Percentiles rank a stretch among this genome's conserved stretches.
These are phyloP conservation scores for Odobenus rosmarus DNA, from an alignment of 2,113 vertebrate species.

Conservation along the genomic window DNA sequence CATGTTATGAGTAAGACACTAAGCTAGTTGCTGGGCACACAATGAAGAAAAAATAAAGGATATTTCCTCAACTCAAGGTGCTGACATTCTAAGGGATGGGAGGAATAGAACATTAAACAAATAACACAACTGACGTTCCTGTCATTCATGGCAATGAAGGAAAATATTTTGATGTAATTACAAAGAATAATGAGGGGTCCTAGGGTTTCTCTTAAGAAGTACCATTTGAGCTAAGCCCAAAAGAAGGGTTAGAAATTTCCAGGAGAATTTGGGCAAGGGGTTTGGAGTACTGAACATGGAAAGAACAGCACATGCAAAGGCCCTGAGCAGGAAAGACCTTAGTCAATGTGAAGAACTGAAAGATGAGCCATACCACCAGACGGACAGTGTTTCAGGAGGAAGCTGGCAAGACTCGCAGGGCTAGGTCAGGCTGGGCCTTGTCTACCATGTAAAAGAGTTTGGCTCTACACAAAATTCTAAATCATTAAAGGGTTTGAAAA, in stretches of 20 bases:
- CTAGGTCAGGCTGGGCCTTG: background rate
- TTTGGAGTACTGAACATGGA: background rate
- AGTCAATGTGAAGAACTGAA: background rate
- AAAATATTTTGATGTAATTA: background rate
- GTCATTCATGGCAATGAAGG: background rate
- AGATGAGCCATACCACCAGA: background rate
- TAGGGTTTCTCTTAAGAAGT: background rate
- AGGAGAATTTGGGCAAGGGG: background rate
- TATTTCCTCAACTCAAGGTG: background rate
- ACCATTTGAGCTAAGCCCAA: background rate
- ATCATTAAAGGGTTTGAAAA: background rate
- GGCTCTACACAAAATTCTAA: background rate
- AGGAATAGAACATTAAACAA: background rate
- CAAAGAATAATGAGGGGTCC: background rate
- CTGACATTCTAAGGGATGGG: background rate
- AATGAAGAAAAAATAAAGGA: background rate
- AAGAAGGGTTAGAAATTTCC: background rate
- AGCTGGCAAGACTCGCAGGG: background rate
- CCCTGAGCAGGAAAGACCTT: background rate
- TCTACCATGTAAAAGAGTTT: background rate
- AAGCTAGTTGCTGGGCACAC: background rate
- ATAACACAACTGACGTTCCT: background rate
- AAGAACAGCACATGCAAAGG: background rate
- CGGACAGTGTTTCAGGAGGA: fast-evolving
- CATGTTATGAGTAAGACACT: background rate